A percentile compares a stretch with the other conserved stretches of the same genome.
These are phyloP conservation scores for Hyposmocoma kahamanoa DNA, from an alignment of 1,140 invertebrate species.

Conservation along the genomic window DNA sequence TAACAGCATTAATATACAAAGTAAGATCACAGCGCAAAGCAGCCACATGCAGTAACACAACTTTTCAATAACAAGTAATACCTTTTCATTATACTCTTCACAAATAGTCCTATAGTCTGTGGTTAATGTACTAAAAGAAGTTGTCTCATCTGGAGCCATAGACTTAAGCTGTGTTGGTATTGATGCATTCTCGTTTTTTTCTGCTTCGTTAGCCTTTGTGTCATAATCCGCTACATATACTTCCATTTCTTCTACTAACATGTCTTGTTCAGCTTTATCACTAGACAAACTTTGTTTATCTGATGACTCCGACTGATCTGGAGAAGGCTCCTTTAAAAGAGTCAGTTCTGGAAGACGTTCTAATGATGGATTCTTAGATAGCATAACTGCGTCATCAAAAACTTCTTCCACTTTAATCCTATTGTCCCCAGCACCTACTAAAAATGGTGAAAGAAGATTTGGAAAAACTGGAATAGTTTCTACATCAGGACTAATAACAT, in stretches of 20 bases:
- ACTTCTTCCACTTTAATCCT: constrained; percentile 49
- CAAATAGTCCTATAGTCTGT: constrained; percentile 70
- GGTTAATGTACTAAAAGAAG: constrained; percentile 61
- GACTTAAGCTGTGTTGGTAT: constrained; percentile 40
- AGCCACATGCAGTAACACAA: constrained; percentile 31
- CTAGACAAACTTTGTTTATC: constrained; percentile 27
- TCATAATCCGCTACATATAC: constrained; percentile 58
- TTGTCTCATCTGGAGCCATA: constrained; percentile 49
- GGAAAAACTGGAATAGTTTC: constrained; percentile 45
- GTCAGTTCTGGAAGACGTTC: constrained; percentile 7
- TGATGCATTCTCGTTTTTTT: constrained; percentile 19
- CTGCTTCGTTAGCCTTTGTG: constrained; percentile 36
- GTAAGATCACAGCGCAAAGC: constrained; percentile 21
- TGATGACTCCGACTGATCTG: constrained; percentile 12
- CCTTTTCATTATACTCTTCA: constrained; percentile 66
- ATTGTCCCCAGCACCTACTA: constrained; percentile 38
- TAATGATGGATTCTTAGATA: constrained; percentile 17
- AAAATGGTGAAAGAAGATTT: constrained; percentile 51
- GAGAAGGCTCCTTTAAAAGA: constrained; percentile 13
- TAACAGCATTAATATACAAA: constrained; percentile 31
- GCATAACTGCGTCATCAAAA: constrained; percentile 28
- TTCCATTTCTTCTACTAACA: constrained; percentile 61
- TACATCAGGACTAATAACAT: constrained; percentile 32
- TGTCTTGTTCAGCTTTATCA: constrained; percentile 55
- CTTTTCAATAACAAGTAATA: constrained; percentile 33